Base-by-base conservation (phyloP, 1,140 invertebrate species). In the Bombus cullumanus region DNA sequence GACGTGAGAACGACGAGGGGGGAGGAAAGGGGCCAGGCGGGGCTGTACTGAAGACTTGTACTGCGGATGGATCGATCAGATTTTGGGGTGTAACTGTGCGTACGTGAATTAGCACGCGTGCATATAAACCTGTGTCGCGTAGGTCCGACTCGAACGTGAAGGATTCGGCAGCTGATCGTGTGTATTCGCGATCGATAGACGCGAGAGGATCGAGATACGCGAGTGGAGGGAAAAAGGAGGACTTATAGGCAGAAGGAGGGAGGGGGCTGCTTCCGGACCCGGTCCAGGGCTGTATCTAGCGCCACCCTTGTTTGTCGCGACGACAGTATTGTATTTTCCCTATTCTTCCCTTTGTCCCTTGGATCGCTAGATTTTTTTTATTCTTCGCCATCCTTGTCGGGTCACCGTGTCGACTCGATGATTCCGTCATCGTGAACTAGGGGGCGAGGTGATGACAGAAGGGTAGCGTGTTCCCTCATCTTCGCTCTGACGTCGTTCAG, bases 71-170 rank as follows among this genome's bases (percentile, higher is more conserved):
- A 91, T 91, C 90, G 89, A 91, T 90, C 82, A 90, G 90, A 90
- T 91, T 91, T 91, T 90, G 81, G 87, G 89, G 87, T 91, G 89
- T 90, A 90, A 86, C 89, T 86, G 77, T 90, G 85, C 88, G 85
- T 89, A 82, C 59, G 73, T 89, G 77, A 90, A 71, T 81, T 81
- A 62, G 64, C 74, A 80, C 72, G 78, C 83, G 79, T 85, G 57
- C 41, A 57, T 34, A 9, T 6, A 34, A 57, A 1, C 22, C 43
- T 57, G 18, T 34, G 73, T 66, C 34, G 25, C 28, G 59, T 37
- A 13, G 53, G 47, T 59, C 31, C 47, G 66, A 9, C 66, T 22
- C 69, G 31, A 31, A 43, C 31, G 18, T 31, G 37, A 53, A 43
- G 15, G 39, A 73, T 62, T 74, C 34, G 72, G 34, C 62, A 78